These are phyloP conservation scores for Cyprinodon diabolis DNA, from an alignment of 2,797 vertebrate species.

Conservation along the genomic window DNA sequence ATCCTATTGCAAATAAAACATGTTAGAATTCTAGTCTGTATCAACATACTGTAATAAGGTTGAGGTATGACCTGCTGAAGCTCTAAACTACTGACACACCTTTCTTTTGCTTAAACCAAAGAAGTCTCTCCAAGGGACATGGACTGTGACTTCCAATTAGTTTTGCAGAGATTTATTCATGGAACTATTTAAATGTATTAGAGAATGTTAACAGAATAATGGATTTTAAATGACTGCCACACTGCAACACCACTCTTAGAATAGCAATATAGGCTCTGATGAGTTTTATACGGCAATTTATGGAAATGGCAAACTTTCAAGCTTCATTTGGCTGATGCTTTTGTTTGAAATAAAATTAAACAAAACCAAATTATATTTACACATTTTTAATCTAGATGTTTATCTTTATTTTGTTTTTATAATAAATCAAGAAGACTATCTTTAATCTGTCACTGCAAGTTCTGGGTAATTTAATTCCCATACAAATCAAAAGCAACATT, in stretches of 20 bases:
- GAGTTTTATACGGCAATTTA: conserved; percentile 36
- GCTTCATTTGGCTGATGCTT: conserved; percentile 41
- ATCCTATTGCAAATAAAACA: not conserved
- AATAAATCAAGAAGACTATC: not conserved
- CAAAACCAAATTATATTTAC: conserved; percentile 8
- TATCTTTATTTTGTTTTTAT: not conserved
- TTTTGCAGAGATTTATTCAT: conserved; percentile 72
- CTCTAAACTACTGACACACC: conserved; percentile 54
- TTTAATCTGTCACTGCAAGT: not conserved
- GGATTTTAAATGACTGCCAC: conserved; percentile 59
- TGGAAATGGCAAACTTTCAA: conserved; percentile 30
- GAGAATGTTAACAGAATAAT: conserved; percentile 60
- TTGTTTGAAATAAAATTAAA: conserved; percentile 27
- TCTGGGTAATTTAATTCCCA: too few species aligned
- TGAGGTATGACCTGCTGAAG: conserved; percentile 49
- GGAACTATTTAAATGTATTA: conserved; percentile 58
- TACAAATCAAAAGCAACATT: not conserved
- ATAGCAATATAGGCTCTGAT: conserved; percentile 43
- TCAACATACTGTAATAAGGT: not conserved
- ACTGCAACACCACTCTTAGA: conserved; percentile 25
- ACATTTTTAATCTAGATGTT: conserved; percentile 6
- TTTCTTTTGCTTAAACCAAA: conserved; percentile 64
- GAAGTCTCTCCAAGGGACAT: conserved; percentile 49
- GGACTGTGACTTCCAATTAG: conserved; percentile 74
- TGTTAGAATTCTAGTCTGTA: not conserved